Base-by-base conservation (phyloP, 2,113 vertebrate species). In the Trichechus manatus region DNA sequence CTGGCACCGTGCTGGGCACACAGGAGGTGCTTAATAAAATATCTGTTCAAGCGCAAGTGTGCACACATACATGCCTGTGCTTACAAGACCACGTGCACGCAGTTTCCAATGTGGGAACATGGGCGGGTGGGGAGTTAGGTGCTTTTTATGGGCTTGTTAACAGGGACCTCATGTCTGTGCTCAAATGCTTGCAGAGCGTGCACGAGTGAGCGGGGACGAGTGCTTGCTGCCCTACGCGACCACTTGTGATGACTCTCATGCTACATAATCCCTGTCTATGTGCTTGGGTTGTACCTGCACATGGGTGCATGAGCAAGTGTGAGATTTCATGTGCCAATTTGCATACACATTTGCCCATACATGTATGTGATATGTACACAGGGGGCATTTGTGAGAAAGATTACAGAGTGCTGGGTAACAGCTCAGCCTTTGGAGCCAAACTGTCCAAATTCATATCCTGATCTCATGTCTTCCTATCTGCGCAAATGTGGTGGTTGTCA, bases 221-320 rank as follows among this genome's bases (percentile, higher is more conserved):
- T 6, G 33, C 80, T 53, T 1, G 0, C 74, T 9, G 56, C 66
- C 10, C 39, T 22, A 0, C 1, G 9, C 14, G 31, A 59, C n/a
- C 5, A 0, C 0, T 1, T 1, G 0, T 4, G 53, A 2, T 4
- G 31, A 1, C 0, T 13, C 27, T 25, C 77, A 1, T 0, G 15
- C 44, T 20, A 3, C 4, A 0, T 23, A 31, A 4, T 31, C 39
- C 13, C 0, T 0, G 2, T 66, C 68, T 59, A 0, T 0, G 79
- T 11, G 20, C 17, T 29, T 0, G 15, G 17, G 9, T 14, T 6
- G 47, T 15, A 9, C 1, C 14, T 11, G 15, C 47, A 6, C 22
- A 0, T 5, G 47, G 29, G 5, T 17, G 47, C 3, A 1, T 15
- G 68, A 64, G 42, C 25, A 6, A 15, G 36, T 42, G 13, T 5